phyloP scores from a whole-genome alignment of 2,888 invertebrate species.

The Bembecia ichneumoniformis region DNA sequence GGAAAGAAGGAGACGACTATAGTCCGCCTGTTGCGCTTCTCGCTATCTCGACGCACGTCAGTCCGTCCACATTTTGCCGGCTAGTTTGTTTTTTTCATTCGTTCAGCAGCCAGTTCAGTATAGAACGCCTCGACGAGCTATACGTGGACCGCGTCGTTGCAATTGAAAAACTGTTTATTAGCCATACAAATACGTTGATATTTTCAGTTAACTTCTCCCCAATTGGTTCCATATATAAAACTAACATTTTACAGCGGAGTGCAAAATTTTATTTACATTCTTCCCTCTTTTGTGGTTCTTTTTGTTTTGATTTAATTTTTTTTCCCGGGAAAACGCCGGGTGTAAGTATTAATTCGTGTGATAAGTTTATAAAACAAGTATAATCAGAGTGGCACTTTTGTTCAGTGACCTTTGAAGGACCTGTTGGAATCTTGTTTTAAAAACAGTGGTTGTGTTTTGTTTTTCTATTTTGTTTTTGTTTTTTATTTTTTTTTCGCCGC shows the following conservation, averaged over 20 bases:
- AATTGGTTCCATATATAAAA: constrained; percentile 18
- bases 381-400: constrained; percentile 26
- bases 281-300: constrained; percentile 17
- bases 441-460: constrained; percentile 21
- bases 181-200: constrained; percentile 30
- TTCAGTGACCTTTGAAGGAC: constrained; percentile 35
- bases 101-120: constrained; percentile 30
- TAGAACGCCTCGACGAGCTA: constrained; percentile 45
- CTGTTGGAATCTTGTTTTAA: constrained; percentile 9
- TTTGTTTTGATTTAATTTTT: constrained; percentile 35
- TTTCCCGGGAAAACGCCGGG: constrained; percentile 61
- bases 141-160: constrained; percentile 29
- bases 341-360: constrained; percentile 26
- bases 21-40: constrained; percentile 48
- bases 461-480: constrained; percentile 26
- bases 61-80: constrained; percentile 21
- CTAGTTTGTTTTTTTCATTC: constrained; percentile 44
- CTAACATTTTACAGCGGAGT: constrained; percentile 11
- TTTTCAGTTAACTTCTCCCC: constrained; percentile 13
- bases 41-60: constrained; percentile 20
- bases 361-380: constrained; percentile 18
- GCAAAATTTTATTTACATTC: constrained; percentile 5
- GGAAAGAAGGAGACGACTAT: constrained; percentile 31
- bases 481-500: constrained; percentile 18
- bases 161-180: constrained; percentile 24